Conservation (phyloP, 2,888 invertebrate genomes). For the Campoplex nolae region DNA sequence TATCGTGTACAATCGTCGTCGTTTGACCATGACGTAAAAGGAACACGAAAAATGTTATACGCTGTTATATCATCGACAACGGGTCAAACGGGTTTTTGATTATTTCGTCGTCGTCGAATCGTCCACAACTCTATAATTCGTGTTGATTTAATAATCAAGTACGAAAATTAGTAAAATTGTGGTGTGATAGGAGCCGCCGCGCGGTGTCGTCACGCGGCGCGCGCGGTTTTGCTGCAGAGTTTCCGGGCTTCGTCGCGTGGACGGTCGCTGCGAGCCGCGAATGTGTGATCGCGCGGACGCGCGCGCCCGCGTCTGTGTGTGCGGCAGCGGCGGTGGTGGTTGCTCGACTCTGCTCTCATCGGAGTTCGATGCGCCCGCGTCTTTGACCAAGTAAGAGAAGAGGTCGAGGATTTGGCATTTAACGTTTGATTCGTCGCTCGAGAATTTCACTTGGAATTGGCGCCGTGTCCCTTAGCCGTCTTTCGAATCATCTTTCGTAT, state of each 20-base stretch:
- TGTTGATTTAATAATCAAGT: not conserved
- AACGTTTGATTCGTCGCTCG: not conserved
- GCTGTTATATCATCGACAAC: no score
- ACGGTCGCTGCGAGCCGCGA: conserved; percentile 11
- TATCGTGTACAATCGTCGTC: not conserved
- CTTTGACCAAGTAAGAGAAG: conserved; percentile 12
- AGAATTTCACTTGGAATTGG: not conserved
- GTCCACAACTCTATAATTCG: no score
- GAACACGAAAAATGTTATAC: not conserved
- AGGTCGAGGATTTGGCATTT: conserved; percentile 19
- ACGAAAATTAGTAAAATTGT: not conserved
- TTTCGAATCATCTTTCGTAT: not conserved
- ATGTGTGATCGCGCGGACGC: not conserved
- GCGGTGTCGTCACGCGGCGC: conserved; percentile 17
- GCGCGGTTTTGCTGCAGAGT: conserved; percentile 46
- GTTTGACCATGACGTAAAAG: not conserved
- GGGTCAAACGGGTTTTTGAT: no score
- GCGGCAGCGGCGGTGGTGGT: not conserved
- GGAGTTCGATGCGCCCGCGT: conserved; percentile 49
- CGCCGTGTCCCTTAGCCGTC: not conserved
- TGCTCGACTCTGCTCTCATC: conserved; percentile 19
- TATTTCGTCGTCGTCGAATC: no score
- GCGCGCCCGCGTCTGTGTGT: not conserved
- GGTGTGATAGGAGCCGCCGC: not conserved
- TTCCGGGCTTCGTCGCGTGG: conserved; percentile 53